These are phyloP conservation scores for Melanotaenia maccullochi DNA, from an alignment of 2,797 vertebrate species.

Conservation along the genomic window DNA sequence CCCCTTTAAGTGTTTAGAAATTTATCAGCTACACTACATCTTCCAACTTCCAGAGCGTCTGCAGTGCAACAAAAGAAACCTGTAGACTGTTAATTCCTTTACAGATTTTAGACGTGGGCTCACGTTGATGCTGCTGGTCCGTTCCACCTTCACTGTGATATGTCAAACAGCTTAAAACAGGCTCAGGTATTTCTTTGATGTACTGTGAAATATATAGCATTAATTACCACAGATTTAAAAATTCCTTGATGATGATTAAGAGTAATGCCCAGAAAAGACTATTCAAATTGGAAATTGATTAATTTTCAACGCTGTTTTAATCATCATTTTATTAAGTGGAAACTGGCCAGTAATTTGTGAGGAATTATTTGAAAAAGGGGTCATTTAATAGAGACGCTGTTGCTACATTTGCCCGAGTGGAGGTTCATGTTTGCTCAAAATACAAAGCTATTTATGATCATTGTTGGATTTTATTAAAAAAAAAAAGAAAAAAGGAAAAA, in stretches of 20 bases:
- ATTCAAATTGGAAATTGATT: not conserved
- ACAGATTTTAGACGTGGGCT: conserved; percentile 44
- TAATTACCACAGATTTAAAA: conserved; percentile 27
- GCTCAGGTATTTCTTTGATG: conserved; percentile 83
- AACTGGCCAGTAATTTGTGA: conserved; percentile 59
- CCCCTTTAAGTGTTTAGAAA: conserved; percentile 29
- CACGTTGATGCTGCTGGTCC: conserved; percentile 60
- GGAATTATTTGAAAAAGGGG: not conserved
- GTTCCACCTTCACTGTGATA: conserved; percentile 70
- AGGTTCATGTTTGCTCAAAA: conserved; percentile 15
- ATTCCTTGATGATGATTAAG: conserved; percentile 9
- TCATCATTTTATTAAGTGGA: conserved; percentile 24
- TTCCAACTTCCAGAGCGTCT: conserved; percentile 19
- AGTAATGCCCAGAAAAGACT: not conserved
- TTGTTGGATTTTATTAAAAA: conserved; percentile 19
- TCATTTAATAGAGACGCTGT: conserved; percentile 1
- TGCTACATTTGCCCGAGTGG: not conserved
- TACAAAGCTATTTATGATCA: conserved; percentile 17
- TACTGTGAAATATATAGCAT: conserved; percentile 80
- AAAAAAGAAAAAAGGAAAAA: not conserved
- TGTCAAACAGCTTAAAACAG: conserved; percentile 75
- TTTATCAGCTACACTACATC: conserved; percentile 28
- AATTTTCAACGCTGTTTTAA: not conserved
- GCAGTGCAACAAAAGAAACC: conserved; percentile 38
- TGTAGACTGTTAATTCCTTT: conserved; percentile 35